These are phyloP conservation scores for Nothobranchius furzeri DNA, from an alignment of 2,113 vertebrate species.

Conservation along the genomic window DNA sequence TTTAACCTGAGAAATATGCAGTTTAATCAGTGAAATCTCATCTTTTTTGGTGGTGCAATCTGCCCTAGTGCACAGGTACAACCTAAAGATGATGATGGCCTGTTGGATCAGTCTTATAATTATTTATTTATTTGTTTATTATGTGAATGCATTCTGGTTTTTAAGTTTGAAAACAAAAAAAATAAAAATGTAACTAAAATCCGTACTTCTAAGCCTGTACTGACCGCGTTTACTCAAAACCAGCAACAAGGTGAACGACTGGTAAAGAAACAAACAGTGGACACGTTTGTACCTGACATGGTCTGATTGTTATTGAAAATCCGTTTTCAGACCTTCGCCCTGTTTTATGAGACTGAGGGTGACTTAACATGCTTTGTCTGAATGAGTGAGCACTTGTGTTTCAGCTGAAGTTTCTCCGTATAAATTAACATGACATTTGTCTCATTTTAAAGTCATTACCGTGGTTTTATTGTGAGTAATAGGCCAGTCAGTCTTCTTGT, in stretches of 20 bases:
- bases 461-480: not conserved
- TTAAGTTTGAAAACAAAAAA: conserved; percentile 6
- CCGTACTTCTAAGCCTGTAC: not conserved
- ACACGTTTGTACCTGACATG: not conserved
- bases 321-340: not conserved
- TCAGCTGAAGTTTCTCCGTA: too few species aligned
- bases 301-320: not conserved
- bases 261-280: not conserved
- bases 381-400: not conserved
- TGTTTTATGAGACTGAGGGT: not conserved
- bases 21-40: not conserved
- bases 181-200: not conserved
- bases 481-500: too few species aligned
- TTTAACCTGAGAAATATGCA: not conserved
- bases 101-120: not conserved
- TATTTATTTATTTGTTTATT: not conserved
- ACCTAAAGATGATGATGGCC: not conserved
- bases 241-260: not conserved
- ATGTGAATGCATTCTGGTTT: not conserved
- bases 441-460: not conserved
- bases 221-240: not conserved
- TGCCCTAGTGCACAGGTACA: too few species aligned
- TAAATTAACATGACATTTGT: not conserved
- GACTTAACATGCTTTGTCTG: not conserved
- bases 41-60: not conserved